Evolutionary conservation across 1,140 invertebrate species (phyloP).

Genomic region (Pachyrhynchus sulphureomaculatus): DNA sequence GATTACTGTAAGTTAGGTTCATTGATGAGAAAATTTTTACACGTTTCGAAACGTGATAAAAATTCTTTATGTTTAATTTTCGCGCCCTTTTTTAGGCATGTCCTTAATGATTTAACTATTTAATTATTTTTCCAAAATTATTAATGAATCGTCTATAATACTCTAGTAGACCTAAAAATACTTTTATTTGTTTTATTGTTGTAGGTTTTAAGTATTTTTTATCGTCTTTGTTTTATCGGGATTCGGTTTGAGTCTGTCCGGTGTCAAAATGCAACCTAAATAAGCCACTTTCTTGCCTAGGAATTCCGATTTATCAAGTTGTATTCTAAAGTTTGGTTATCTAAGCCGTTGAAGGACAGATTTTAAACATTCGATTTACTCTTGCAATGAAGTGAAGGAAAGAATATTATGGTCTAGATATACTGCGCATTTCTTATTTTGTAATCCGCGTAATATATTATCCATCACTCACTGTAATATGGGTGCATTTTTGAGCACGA

Average conservation of each 20-base stretch:
- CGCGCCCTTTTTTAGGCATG: slow-evolving; percentile 38
- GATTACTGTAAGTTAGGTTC: slow-evolving; percentile 38
- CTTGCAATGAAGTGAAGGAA: too few relatives aligned
- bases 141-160: slow-evolving; percentile 42
- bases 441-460: too few relatives aligned
- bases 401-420: too few relatives aligned
- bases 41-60: slow-evolving; percentile 29
- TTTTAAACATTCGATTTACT: slow-evolving; percentile 33
- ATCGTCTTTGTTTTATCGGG: slow-evolving; percentile 37
- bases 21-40: slow-evolving; percentile 34
- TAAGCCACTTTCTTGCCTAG: slow-evolving; percentile 41
- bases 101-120: slow-evolving; percentile 35
- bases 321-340: slow-evolving; percentile 16
- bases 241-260: slow-evolving; percentile 39
- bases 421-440: too few relatives aligned
- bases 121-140: slow-evolving; percentile 37
- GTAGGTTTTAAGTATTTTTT: slow-evolving; percentile 36
- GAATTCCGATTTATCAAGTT: slow-evolving; percentile 35
- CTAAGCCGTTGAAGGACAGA: slow-evolving; percentile 32
- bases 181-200: slow-evolving; percentile 37
- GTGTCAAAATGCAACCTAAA: slow-evolving; percentile 38
- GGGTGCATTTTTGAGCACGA: too few relatives aligned
- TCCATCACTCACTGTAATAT: too few relatives aligned
- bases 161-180: slow-evolving; percentile 38
- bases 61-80: slow-evolving; percentile 26